Evolutionary conservation across 2,113 vertebrate genomes (phyloP).

Genomic region (Vicugna pacos): DNA sequence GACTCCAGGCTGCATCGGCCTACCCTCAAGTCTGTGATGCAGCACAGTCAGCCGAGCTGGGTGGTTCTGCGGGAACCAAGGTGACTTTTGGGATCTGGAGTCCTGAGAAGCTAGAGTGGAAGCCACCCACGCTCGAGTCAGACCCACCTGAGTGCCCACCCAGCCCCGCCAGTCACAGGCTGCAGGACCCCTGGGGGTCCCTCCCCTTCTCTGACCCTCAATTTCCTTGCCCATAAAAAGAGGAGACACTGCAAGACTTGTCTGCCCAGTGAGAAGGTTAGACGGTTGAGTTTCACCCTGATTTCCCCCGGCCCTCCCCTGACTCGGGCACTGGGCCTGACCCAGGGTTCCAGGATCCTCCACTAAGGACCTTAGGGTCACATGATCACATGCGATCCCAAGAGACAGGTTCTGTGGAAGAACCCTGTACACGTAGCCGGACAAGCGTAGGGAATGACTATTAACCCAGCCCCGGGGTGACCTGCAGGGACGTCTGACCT

Average conservation of each 20-base stretch:
- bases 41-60: neutral
- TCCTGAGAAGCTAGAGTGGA: neutral
- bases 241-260: neutral
- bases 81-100: neutral
- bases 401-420: neutral
- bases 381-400: neutral
- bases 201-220: neutral
- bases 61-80: rapidly evolving
- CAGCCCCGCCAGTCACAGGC: neutral
- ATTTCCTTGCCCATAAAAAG: neutral
- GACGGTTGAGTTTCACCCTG: neutral
- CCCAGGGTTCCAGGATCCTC: neutral
- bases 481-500: neutral
- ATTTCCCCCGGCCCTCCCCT: neutral
- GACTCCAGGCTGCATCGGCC: neutral
- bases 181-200: neutral
- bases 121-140: neutral
- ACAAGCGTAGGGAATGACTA: neutral
- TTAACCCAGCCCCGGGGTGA: neutral
- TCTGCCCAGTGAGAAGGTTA: neutral
- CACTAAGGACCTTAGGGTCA: neutral
- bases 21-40: neutral
- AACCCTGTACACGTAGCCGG: neutral
- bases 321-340: neutral
- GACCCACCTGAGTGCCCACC: rapidly evolving